Percentiles rank a stretch among this genome's conserved stretches.
These are phyloP conservation scores for Thysanoteuthis rhombus DNA, from an alignment of 2,888 invertebrate species.

Conservation along the genomic window DNA sequence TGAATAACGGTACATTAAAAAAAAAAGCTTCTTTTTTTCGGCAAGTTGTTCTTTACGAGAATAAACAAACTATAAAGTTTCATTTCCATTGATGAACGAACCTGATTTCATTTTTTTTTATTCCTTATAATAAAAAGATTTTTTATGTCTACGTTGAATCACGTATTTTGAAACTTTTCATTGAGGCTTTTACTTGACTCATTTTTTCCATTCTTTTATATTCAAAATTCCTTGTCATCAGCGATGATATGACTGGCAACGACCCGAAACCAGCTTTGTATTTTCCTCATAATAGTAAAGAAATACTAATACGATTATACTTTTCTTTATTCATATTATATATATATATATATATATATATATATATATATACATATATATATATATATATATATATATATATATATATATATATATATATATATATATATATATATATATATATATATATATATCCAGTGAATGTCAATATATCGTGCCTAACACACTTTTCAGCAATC, in stretches of 20 bases:
- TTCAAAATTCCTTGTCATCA: no score
- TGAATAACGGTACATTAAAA: background rate
- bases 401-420: no score
- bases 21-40: background rate
- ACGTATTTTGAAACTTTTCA: background rate
- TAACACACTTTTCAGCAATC: no score
- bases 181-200: background rate
- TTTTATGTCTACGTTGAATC: background rate
- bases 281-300: no score
- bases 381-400: no score
- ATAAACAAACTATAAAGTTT: background rate
- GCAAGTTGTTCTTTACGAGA: background rate
- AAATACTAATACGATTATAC: no score
- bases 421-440: no score
- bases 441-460: no score
- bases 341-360: no score
- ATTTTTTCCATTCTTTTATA: background rate
- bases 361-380: no score
- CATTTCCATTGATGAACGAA: background rate
- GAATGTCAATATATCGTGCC: no score
- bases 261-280: background rate
- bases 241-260: background rate
- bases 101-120: background rate
- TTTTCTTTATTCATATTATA: no score
- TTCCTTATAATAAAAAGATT: background rate